Evolutionary conservation across 64 coral and sea anemone species (phyloP).

Genomic region (Dendronephthya gigantea): DNA sequence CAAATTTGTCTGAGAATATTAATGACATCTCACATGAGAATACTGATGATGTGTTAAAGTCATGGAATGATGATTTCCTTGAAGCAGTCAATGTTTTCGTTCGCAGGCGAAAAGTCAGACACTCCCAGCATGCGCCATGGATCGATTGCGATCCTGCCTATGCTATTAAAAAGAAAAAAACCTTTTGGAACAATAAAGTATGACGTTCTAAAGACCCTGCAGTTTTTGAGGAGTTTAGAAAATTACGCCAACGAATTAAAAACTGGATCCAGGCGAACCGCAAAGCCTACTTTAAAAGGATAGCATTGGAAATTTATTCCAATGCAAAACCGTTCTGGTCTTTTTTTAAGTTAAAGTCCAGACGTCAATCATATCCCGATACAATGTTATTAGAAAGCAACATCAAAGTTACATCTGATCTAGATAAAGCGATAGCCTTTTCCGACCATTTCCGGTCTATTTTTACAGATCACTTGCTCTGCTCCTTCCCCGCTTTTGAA

Average conservation of each 20-base stretch:
- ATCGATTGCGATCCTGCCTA: slow-evolving; percentile 25
- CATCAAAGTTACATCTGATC: slow-evolving; percentile 34
- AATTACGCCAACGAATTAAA: slow-evolving; percentile 28
- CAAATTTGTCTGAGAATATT: neutral
- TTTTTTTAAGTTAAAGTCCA: slow-evolving; percentile 31
- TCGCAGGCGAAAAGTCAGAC: slow-evolving; percentile 17
- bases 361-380: slow-evolving; percentile 14
- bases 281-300: slow-evolving; percentile 32
- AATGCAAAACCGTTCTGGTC: slow-evolving; percentile 41
- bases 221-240: slow-evolving; percentile 13
- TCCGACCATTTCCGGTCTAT: slow-evolving; percentile 35
- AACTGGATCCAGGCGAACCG: slow-evolving; percentile 39
- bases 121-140: slow-evolving; percentile 17
- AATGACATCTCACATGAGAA: neutral
- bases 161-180: slow-evolving; percentile 42
- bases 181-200: slow-evolving; percentile 25
- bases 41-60: neutral
- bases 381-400: slow-evolving; percentile 35
- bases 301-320: slow-evolving; percentile 28
- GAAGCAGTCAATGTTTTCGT: slow-evolving; percentile 7
- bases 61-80: neutral
- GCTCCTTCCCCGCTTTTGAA: neutral
- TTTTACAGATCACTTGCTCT: slow-evolving; percentile 30
- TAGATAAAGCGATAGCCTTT: slow-evolving; percentile 26
- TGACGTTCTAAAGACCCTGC: neutral